phyloP scores from a whole-genome alignment of 2,797 vertebrate species.

The Echiichthys vipera region DNA sequence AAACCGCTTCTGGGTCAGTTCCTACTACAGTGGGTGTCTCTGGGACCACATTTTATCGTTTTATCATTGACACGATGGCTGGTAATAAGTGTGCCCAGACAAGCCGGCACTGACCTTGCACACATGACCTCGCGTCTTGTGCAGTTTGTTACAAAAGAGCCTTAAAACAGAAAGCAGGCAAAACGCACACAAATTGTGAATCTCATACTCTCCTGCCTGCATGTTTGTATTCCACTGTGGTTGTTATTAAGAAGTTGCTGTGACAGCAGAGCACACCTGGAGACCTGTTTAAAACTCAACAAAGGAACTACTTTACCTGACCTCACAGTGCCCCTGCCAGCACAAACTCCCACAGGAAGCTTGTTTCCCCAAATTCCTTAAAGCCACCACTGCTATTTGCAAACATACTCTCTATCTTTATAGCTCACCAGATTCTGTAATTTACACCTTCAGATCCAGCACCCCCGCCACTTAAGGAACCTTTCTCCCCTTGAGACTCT shows the following conservation, averaged over 20 bases:
- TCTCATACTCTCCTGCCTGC: slow-evolving; percentile 23
- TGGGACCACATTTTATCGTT: too few relatives aligned
- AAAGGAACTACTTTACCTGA: slow-evolving; percentile 46
- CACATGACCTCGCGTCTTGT: neutral
- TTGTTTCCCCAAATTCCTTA: slow-evolving; percentile 17
- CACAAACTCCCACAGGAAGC: slow-evolving; percentile 23
- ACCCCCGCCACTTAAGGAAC: slow-evolving; percentile 11
- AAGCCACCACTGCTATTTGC: slow-evolving; percentile 11
- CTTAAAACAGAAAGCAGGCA: neutral
- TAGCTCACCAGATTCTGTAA: slow-evolving; percentile 11
- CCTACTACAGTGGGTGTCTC: too few relatives aligned
- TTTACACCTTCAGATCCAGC: slow-evolving; percentile 23
- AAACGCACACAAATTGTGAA: slow-evolving; percentile 15
- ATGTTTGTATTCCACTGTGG: slow-evolving; percentile 55
- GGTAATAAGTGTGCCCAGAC: neutral
- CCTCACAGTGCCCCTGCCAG: slow-evolving; percentile 33
- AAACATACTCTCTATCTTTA: slow-evolving; percentile 3
- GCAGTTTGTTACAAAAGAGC: neutral
- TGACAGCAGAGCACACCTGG: slow-evolving; percentile 67
- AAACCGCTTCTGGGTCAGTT: too few relatives aligned
- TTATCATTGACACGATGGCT: too few relatives aligned
- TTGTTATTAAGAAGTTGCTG: slow-evolving; percentile 52
- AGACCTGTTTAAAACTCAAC: slow-evolving; percentile 57
- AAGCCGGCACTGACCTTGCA: neutral
- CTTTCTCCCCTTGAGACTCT: slow-evolving; percentile 6